Evolutionary conservation across 2,888 invertebrate species (phyloP).

Genomic region (Campopleginae sp.): DNA sequence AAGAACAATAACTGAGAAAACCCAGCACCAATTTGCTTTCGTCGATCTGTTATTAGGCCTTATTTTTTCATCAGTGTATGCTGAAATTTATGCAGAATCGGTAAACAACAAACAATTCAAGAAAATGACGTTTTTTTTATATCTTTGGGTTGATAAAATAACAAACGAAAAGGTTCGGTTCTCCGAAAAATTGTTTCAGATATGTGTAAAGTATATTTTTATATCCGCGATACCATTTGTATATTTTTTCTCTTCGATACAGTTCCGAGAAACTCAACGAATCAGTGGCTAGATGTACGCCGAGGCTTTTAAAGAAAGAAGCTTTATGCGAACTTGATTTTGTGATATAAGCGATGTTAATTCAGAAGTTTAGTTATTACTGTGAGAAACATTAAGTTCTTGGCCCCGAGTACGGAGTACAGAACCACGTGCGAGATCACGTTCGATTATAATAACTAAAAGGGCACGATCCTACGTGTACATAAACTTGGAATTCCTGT

Average conservation of each 20-base stretch:
- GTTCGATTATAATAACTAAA: background rate
- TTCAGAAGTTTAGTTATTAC: background rate
- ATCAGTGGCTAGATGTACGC: background rate
- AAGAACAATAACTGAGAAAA: background rate
- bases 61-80: conserved; percentile 3
- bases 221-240: background rate
- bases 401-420: background rate
- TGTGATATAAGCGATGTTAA: conserved; percentile 15
- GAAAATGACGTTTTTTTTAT: background rate
- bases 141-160: background rate
- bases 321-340: background rate
- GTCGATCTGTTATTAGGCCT: background rate
- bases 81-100: background rate
- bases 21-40: background rate
- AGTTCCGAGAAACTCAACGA: background rate
- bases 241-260: background rate
- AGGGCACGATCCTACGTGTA: background rate
- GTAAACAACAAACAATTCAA: background rate
- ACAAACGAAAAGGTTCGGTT: background rate
- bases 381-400: background rate
- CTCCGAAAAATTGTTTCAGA: conserved; percentile 1
- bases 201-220: background rate
- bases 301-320: background rate
- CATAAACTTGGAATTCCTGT: conserved; percentile 2
- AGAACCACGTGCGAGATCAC: background rate